phyloP scores from a whole-genome alignment of 2,113 vertebrate species.

The Orthonyx spaldingii region DNA sequence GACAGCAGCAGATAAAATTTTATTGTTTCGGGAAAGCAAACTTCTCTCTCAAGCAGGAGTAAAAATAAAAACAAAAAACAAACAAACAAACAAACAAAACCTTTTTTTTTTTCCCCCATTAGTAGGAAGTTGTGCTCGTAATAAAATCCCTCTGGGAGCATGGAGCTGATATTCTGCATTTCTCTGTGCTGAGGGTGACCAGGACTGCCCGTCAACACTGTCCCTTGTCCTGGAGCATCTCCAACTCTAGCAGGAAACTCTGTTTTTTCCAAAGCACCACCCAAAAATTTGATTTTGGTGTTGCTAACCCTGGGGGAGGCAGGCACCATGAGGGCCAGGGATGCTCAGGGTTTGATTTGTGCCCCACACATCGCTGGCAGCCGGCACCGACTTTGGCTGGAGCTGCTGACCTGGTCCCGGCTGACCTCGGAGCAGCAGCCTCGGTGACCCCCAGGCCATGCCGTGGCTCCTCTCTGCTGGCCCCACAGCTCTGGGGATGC shows the following conservation, averaged over 20 bases:
- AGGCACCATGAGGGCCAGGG: neutral
- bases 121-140: neutral
- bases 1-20: neutral
- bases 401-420: neutral
- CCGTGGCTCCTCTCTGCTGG: neutral
- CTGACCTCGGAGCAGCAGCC: neutral
- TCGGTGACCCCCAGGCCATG: neutral
- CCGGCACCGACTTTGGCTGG: neutral
- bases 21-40: neutral
- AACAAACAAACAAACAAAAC: too few relatives aligned
- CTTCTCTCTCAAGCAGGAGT: neutral
- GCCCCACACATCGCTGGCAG: neutral
- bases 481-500: neutral
- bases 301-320: too few relatives aligned
- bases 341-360: neutral
- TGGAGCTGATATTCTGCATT: neutral
- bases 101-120: accelerated
- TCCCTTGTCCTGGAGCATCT: neutral
- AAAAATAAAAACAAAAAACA: neutral
- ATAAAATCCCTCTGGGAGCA: neutral
- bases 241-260: accelerated
- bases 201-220: neutral
- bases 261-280: neutral
- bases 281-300: neutral
- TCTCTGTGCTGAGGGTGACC: neutral